A percentile compares a stretch with the other conserved stretches of the same genome.
Conservation (phyloP, 2,797 vertebrate species). For the Lacerta viridis region DNA sequence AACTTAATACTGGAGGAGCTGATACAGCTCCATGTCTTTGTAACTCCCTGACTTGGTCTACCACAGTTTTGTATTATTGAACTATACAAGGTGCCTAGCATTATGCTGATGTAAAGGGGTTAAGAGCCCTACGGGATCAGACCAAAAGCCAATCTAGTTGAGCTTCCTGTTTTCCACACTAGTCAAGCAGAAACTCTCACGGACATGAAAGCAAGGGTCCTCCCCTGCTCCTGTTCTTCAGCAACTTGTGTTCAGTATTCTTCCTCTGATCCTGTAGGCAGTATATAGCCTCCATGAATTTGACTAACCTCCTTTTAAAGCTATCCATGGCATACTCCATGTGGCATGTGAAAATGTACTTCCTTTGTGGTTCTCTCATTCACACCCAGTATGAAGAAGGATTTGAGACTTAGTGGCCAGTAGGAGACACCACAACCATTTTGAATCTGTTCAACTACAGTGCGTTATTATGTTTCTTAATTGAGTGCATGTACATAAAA, state of each 20-base stretch:
- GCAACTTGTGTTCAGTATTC: neutral
- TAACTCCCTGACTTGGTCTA: neutral
- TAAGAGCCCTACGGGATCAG: neutral
- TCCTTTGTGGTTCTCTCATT: too few relatives aligned
- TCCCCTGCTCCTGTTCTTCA: neutral
- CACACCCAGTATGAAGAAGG: too few relatives aligned
- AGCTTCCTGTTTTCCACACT: neutral
- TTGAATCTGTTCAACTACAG: neutral
- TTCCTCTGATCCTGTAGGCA: neutral
- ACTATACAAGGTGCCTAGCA: neutral
- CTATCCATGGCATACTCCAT: too few relatives aligned
- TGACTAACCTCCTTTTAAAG: neutral
- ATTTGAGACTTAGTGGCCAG: too few relatives aligned
- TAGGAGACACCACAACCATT: too few relatives aligned
- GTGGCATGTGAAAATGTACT: too few relatives aligned
- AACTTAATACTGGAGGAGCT: neutral
- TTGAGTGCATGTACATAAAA: neutral
- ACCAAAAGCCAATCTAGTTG: neutral
- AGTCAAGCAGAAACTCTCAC: neutral
- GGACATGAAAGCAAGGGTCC: too few relatives aligned
- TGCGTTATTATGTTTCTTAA: neutral
- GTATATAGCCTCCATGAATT: neutral
- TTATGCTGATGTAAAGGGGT: neutral
- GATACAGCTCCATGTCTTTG: neutral
- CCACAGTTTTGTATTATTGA: neutral